Base-by-base conservation (phyloP, 2,888 invertebrate species). In the Synanthedon vespiformis region DNA sequence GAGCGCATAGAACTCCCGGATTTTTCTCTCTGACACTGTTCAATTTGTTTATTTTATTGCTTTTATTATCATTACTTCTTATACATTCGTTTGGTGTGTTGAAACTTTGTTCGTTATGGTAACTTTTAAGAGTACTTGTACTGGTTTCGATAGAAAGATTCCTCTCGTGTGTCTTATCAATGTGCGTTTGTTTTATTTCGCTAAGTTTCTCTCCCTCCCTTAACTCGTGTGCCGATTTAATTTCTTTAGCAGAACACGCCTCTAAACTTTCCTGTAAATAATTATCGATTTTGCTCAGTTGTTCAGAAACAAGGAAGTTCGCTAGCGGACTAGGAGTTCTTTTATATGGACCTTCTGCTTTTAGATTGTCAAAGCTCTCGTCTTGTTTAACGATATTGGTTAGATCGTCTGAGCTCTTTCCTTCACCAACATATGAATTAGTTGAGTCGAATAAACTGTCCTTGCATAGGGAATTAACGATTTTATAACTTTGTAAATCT, bases 401-500 rank as follows among this genome's bases (percentile, higher is more conserved):
- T 48, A 14, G n/a, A 16, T 11, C 14, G 18, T 16, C 48, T 10
- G 48, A 18, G 18, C 18, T 10, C 18, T 22, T 48, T 18, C 55
- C 56, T 40, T 55, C 55, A 27, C 16, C 52, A 5, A 22, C 51
- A 22, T 58, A 55, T 4, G 56, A 49, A 48, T 52, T 57, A 51
- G 70, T 61, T 40, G 60, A 61, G 56, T 74, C 72, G 48, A 70
- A 64, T 54, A 70, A 58, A 52, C 75, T 74, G 57, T 78, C 80
- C 61, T 80, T 83, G 55, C 72, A 74, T 22, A 87, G 53, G 6
- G 80, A 79, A 60, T 74, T 85, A n/a, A 87, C 86, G 53, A 87
- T 83, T 70, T 83, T 86, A 61, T 87, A 87, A 61, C 87, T 87
- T 53, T 80, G 76, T 56, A 87, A 72, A 64, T 85, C 86, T 69